These are phyloP conservation scores for Azemiops feae DNA, from an alignment of 2,113 vertebrate genomes.

Conservation along the genomic window DNA sequence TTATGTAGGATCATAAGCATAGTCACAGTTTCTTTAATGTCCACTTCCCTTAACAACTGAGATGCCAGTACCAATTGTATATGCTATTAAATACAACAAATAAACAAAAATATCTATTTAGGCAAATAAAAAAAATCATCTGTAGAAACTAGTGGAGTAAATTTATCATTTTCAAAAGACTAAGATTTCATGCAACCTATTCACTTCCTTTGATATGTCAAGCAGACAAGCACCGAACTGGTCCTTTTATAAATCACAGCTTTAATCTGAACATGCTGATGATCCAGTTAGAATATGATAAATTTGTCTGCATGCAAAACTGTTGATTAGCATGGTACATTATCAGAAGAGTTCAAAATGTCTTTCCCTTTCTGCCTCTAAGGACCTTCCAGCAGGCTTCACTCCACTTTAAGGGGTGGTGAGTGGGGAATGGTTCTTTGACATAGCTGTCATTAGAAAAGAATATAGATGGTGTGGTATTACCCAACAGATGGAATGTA, in stretches of 20 bases:
- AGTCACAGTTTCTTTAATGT: background rate
- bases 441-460: conserved; percentile 1
- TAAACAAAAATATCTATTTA: conserved; percentile 48
- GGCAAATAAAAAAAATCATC: conserved; percentile 48
- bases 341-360: background rate
- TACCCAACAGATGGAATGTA: conserved; percentile 2
- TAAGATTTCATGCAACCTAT: background rate
- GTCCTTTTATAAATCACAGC: background rate
- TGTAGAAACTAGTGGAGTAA: conserved; percentile 4
- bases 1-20: background rate
- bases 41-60: background rate
- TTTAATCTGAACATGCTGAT: background rate
- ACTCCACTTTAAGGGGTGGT: background rate
- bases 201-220: background rate
- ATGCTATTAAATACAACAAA: conserved; percentile 44
- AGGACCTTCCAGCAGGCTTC: background rate
- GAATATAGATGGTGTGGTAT: background rate
- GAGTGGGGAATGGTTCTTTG: background rate
- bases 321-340: background rate
- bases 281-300: background rate
- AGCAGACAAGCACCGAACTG: background rate
- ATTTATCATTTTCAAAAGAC: conserved; percentile 4
- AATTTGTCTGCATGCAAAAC: background rate
- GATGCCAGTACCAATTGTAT: background rate
- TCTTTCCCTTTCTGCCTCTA: background rate